Conservation (phyloP, 2,113 vertebrate genomes). For the Engraulis encrasicolus region DNA sequence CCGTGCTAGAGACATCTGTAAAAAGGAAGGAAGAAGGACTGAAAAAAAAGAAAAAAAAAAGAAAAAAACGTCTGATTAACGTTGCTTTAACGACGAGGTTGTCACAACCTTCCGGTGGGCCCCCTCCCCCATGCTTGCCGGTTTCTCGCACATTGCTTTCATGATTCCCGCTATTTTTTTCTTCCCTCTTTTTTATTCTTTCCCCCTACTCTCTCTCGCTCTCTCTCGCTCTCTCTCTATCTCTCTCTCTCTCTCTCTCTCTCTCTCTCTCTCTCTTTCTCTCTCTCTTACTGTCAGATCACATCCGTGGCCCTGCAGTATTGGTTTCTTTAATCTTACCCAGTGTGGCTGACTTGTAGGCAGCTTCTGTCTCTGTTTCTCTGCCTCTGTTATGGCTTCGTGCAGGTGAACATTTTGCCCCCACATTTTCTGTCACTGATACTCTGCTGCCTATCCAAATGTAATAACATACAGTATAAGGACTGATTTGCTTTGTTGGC, state of each 20-base stretch:
- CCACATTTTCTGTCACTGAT: not conserved
- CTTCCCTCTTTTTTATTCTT: not conserved
- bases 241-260: not conserved
- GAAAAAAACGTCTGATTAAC: constrained; percentile 7
- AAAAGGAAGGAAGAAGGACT: not conserved
- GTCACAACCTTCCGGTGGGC: constrained; percentile 4
- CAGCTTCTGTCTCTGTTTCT: not conserved
- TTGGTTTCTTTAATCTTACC: constrained; percentile 12
- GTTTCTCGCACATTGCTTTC: not conserved
- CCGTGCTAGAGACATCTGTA: not conserved
- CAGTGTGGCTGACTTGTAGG: not conserved
- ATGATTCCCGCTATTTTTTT: constrained; percentile 21
- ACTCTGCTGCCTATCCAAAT: not conserved
- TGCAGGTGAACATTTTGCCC: not conserved
- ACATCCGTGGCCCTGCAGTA: not conserved
- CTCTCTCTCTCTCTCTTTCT: not conserved
- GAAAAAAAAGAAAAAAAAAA: no score
- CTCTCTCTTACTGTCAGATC: not conserved
- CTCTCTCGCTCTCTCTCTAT: not conserved
- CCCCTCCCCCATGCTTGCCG: constrained; percentile 12
- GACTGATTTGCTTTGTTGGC: not conserved
- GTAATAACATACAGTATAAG: not conserved
- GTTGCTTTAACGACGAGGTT: constrained; percentile 12
- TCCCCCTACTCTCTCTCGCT: not conserved
- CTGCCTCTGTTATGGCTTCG: not conserved